Evolutionary conservation across 2,113 vertebrate species (phyloP).

Genomic region (Campylorhamphus procurvoides): DNA sequence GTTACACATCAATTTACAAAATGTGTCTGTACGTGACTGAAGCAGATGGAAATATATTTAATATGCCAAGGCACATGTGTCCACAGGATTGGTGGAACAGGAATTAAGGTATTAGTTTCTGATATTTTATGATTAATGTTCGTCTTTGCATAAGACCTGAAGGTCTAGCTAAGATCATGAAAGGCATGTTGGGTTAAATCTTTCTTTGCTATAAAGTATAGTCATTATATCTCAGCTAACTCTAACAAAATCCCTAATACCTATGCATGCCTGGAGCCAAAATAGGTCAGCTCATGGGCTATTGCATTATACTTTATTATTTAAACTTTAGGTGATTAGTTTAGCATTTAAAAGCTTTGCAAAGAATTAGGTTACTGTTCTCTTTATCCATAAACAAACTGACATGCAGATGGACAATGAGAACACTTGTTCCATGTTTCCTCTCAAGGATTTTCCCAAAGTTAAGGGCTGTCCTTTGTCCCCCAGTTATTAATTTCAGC

Average conservation of each 20-base stretch:
- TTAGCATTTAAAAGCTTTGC: constrained; percentile 23
- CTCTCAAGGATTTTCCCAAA: background rate
- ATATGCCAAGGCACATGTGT: constrained; percentile 59
- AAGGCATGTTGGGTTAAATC: constrained; percentile 66
- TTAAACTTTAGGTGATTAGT: constrained; percentile 62
- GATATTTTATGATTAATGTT: constrained; percentile 78
- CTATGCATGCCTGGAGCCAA: constrained; percentile 32
- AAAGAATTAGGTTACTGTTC: constrained; percentile 47
- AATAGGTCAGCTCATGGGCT: constrained; percentile 47
- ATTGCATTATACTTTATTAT: constrained; percentile 53
- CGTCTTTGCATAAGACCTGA: constrained; percentile 50
- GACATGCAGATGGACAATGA: background rate
- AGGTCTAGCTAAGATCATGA: constrained; percentile 65
- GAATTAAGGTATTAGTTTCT: constrained; percentile 82
- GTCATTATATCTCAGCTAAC: constrained; percentile 46
- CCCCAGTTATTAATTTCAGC: background rate
- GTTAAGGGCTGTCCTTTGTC: background rate
- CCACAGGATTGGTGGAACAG: constrained; percentile 42
- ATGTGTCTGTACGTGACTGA: constrained; percentile 1
- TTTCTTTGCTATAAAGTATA: constrained; percentile 57
- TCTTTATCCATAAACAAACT: background rate
- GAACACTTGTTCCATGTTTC: background rate
- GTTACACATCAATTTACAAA: constrained; percentile 28
- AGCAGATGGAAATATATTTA: constrained; percentile 38
- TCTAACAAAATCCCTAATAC: constrained; percentile 53